These are phyloP conservation scores for Pseudochaenichthys georgianus DNA, from an alignment of 2,797 vertebrate species.

Conservation along the genomic window DNA sequence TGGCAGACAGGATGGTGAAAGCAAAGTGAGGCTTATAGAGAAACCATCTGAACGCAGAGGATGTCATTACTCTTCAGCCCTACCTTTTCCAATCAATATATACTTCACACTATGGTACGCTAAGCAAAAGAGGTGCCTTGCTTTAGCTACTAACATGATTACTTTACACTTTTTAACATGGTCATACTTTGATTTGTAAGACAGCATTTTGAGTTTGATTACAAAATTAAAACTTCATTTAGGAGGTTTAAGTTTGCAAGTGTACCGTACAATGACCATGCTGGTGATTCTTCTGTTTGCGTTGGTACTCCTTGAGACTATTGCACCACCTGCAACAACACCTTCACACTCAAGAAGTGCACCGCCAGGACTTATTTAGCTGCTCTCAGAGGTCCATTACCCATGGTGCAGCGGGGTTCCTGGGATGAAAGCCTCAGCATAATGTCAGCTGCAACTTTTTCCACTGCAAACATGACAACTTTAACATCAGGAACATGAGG, in stretches of 20 bases:
- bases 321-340: not conserved
- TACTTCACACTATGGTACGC: too few relatives aligned
- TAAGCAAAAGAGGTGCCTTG: too few relatives aligned
- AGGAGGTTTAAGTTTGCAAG: too few relatives aligned
- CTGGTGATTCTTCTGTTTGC: not conserved
- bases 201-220: not conserved
- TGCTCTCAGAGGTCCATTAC: conserved; percentile 1
- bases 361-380: not conserved
- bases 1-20: too few relatives aligned
- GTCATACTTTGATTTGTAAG: not conserved
- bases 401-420: not conserved
- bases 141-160: not conserved
- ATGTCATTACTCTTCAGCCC: too few relatives aligned
- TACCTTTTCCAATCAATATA: too few relatives aligned
- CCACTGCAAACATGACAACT: too few relatives aligned
- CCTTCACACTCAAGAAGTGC: not conserved
- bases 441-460: conserved; percentile 2
- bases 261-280: too few relatives aligned
- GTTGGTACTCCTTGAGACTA: not conserved
- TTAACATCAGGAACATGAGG: too few relatives aligned
- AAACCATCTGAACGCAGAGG: too few relatives aligned
- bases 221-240: too few relatives aligned
- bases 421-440: conserved; percentile 18
- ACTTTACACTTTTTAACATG: not conserved
- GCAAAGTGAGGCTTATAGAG: too few relatives aligned